These are phyloP conservation scores for Falco rusticolus DNA, from an alignment of 2,797 vertebrate species.

Conservation along the genomic window DNA sequence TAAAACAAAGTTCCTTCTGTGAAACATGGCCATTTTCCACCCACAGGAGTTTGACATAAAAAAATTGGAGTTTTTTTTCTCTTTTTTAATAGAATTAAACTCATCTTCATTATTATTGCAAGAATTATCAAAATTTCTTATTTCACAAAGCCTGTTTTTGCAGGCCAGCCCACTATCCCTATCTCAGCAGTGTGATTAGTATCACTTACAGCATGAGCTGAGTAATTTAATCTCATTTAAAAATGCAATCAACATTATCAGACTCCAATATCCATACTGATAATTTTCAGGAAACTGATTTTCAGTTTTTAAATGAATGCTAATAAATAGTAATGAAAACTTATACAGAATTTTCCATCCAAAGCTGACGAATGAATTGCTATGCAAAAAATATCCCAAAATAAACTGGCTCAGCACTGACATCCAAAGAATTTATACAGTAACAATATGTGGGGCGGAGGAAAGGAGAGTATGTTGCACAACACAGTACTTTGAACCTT, in stretches of 20 bases:
- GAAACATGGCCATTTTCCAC: not conserved
- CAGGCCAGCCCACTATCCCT: not conserved
- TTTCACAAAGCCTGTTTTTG: not conserved
- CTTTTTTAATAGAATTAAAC: not conserved
- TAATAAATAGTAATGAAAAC: not conserved
- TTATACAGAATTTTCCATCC: not conserved
- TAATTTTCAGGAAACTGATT: not conserved
- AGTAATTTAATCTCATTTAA: not conserved
- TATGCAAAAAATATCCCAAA: not conserved
- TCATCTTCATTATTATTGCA: not conserved
- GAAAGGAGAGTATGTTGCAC: not conserved
- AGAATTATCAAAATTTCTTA: not conserved
- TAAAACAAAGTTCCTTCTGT: not conserved
- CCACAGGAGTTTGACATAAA: not conserved
- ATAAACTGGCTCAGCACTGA: not conserved
- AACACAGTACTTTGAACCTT: not conserved
- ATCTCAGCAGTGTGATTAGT: not conserved
- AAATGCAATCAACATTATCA: not conserved
- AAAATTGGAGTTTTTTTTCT: not conserved
- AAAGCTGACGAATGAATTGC: not conserved
- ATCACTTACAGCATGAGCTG: not conserved
- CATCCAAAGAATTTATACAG: not conserved
- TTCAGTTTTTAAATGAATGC: not conserved
- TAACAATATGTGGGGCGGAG: not conserved
- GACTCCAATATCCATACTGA: not conserved